Evolutionary conservation across 2,797 vertebrate species (phyloP).

Genomic region (Chelonia mydas): DNA sequence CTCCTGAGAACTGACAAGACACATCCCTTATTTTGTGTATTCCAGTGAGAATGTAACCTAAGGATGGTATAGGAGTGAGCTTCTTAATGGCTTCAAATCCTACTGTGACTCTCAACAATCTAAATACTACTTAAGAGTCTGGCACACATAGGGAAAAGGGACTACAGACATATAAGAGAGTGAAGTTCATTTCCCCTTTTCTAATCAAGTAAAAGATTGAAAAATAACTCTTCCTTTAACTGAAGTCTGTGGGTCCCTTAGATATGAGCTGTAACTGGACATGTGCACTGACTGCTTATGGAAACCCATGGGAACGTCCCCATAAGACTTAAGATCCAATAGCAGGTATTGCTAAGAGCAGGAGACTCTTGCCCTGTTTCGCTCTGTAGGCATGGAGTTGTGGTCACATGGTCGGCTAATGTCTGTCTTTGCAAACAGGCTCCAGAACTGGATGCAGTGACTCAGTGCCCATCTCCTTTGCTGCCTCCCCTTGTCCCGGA

Average conservation of each 20-base stretch:
- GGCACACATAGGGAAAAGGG: background rate
- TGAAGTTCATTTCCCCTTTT: background rate
- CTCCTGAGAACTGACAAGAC: background rate
- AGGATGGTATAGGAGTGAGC: background rate
- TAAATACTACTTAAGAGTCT: background rate
- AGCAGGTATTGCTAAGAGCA: background rate
- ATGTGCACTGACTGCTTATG: background rate
- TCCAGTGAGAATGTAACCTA: background rate
- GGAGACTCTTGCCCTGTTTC: background rate
- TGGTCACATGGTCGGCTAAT: too few species aligned
- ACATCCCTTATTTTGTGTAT: background rate
- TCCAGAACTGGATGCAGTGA: slow-evolving; percentile 24
- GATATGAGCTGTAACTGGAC: background rate
- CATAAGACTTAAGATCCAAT: background rate
- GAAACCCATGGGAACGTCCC: background rate
- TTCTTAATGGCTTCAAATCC: background rate
- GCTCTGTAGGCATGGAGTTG: too few species aligned
- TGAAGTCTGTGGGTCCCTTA: background rate
- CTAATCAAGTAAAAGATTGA: background rate
- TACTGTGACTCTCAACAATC: background rate
- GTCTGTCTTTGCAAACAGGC: slow-evolving; percentile 2
- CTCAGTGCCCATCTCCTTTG: slow-evolving; percentile 20
- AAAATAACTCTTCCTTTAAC: background rate
- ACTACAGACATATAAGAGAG: background rate
- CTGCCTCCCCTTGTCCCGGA: slow-evolving; percentile 11